phyloP scores from a whole-genome alignment of 2,113 vertebrate genomes.

The Ptychochromis oligacanthus region DNA sequence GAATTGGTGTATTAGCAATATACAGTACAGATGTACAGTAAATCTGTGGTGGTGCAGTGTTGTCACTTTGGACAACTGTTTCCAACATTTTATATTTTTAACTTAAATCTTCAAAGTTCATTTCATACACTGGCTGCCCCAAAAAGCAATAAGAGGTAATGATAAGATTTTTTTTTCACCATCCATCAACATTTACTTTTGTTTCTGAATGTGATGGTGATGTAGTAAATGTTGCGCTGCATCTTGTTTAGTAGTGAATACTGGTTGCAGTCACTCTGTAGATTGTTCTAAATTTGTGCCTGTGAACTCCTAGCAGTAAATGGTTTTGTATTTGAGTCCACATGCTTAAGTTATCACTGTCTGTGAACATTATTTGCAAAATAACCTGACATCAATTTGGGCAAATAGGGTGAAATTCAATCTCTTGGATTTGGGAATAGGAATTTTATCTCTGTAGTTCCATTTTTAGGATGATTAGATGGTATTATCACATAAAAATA shows the following conservation, averaged over 20 bases:
- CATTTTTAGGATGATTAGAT: conserved; percentile 11
- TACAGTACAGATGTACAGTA: neutral
- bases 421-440: neutral
- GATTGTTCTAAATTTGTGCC: neutral
- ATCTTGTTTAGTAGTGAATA: neutral
- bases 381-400: neutral
- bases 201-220: neutral
- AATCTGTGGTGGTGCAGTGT: neutral
- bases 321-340: neutral
- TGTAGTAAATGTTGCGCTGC: neutral
- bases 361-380: neutral
- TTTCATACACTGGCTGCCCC: neutral
- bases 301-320: neutral
- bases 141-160: neutral
- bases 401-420: neutral
- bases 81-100: neutral
- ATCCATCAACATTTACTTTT: neutral
- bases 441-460: neutral
- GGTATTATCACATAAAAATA: conserved; percentile 29
- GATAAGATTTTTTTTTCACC: neutral
- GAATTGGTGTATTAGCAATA: neutral
- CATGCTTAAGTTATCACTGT: neutral
- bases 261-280: too few species aligned
- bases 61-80: neutral
- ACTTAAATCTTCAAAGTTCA: neutral